Evolutionary conservation across 2,113 vertebrate genomes (phyloP).

Genomic region (Phrynosoma platyrhinos): DNA sequence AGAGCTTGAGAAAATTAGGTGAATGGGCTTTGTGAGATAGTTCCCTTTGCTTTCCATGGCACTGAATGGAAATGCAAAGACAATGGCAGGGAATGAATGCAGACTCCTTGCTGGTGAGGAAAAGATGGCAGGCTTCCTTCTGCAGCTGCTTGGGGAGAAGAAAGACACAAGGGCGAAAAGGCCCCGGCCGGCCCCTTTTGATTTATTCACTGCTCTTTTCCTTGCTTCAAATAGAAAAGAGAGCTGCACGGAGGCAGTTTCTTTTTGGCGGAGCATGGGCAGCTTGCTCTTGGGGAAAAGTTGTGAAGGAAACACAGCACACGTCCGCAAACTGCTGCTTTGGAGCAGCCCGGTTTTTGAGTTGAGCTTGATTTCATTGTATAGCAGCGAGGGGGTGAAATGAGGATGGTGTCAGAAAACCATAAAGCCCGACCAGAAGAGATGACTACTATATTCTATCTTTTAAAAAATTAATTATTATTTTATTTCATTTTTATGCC

Average conservation of each 20-base stretch:
- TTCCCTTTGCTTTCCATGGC: no score
- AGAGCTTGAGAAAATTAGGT: no score
- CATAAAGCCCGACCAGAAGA: background rate
- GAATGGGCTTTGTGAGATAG: no score
- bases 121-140: constrained; percentile 1
- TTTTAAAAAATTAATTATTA: no score
- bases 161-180: background rate
- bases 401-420: background rate
- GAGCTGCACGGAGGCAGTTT: background rate
- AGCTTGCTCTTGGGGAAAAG: background rate
- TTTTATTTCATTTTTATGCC: background rate
- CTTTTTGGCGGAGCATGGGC: background rate
- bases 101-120: background rate
- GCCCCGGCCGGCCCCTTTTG: background rate
- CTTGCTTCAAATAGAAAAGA: background rate
- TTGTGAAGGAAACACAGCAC: background rate
- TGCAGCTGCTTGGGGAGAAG: constrained; percentile 2
- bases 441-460: background rate
- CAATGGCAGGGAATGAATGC: no score
- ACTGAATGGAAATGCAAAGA: no score
- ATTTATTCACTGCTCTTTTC: background rate
- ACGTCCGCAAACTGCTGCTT: no score
- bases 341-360: background rate
- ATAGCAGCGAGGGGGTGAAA: rapidly evolving
- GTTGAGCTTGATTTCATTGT: background rate